Conservation (phyloP, 64 coral and sea anemone species). For the Dendrophyllia cribrosa region DNA sequence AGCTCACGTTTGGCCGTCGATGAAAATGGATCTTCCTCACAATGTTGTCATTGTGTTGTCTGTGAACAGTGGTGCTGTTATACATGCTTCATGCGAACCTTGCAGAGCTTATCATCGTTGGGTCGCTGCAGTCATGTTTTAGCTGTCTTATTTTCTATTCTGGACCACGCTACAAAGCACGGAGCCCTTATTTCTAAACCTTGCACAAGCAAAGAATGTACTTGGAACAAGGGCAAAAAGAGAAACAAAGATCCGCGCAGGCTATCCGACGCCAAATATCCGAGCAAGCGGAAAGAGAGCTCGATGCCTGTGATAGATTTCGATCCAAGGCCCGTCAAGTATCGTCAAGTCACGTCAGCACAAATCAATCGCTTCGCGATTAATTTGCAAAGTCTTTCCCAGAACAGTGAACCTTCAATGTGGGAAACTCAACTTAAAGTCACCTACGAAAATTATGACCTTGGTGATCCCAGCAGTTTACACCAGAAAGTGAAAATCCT, state of each 20-base stretch:
- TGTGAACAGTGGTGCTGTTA: constrained; percentile 47
- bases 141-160: constrained; percentile 22
- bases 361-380: constrained; percentile 22
- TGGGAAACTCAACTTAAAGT: constrained; percentile 61
- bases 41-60: constrained; percentile 31
- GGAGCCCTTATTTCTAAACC: not conserved
- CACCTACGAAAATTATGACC: constrained; percentile 55
- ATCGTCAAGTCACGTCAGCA: constrained; percentile 38
- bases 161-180: constrained; percentile 33
- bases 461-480: constrained; percentile 53
- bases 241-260: constrained; percentile 39
- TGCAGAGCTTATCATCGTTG: constrained; percentile 19
- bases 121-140: constrained; percentile 40
- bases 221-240: constrained; percentile 53
- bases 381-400: constrained; percentile 25
- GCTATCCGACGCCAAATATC: constrained; percentile 39
- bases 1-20: constrained; percentile 49
- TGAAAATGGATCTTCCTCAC: constrained; percentile 29
- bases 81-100: constrained; percentile 49
- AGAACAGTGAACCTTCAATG: constrained; percentile 46
- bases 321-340: constrained; percentile 56
- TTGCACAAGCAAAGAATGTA: constrained; percentile 62
- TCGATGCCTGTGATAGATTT: constrained; percentile 57
- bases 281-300: constrained; percentile 40
- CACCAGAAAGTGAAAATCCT: constrained; percentile 25